Base-by-base conservation (phyloP, 1,140 invertebrate genomes). In the Mycetomoellerius zeteki region DNA sequence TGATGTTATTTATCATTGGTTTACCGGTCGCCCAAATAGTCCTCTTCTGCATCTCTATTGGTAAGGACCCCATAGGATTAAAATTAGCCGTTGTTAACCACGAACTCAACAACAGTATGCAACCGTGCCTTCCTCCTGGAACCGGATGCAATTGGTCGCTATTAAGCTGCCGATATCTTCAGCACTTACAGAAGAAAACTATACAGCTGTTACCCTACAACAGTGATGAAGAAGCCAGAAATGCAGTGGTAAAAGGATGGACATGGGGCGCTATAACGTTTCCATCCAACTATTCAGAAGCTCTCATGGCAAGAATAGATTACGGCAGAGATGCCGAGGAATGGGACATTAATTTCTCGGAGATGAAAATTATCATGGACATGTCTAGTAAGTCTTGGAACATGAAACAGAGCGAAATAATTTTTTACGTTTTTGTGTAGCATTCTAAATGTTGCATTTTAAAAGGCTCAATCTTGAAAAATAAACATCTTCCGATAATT, bases 41-140 rank as follows among this genome's bases (percentile, higher is more conserved):
- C 37, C 96, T 99, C 7, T 99, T 99, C 96, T 99, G 99, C 95
- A 93, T 99, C 67, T 98, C 99, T 30, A 99, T 99, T 88, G 99
- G 99, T 19, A 97, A 98, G 87, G 98, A 99, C 93, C 99, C 99
- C 0, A 96, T 96, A 56, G 97, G 97, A 24, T 96, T 99, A 3
- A 97, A 97, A 85, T 94, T 99, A 71, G 98, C 97, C 0, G 96
- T 99, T 65, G 97, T 99, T 52, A 99, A 99, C 95, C 95, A 98
- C 84, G 98, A 99, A 95, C 95, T 97, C 89, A 96, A 96, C 81
- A 95, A 94, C 47, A 96, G 96, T 88, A 96, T 95, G 85, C 94
- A 89, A 93, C 93, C 88, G 3, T 96, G 93, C 93, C 95, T 91
- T 54, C 94, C 94, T 54, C 94, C 94, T 73, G 95, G 92, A 52